phyloP scores from a whole-genome alignment of 1,140 invertebrate species.

The Limonius californicus region DNA sequence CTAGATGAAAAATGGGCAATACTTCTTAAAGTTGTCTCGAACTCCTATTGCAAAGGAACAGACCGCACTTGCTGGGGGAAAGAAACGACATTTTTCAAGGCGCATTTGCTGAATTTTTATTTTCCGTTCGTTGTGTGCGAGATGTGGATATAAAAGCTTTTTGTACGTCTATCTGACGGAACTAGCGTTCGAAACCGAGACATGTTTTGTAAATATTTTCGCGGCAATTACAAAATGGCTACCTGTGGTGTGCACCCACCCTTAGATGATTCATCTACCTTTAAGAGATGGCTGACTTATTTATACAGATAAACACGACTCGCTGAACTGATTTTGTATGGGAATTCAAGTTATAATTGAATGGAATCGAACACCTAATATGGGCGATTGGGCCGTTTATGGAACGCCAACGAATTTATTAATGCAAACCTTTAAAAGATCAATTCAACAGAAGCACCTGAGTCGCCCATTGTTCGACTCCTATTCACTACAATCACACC shows the following conservation, averaged over 20 bases:
- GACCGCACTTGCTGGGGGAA: not conserved
- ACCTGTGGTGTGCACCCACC: no score
- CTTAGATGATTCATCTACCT: not conserved
- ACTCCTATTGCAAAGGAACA: not conserved
- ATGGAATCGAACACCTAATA: conserved; percentile 2
- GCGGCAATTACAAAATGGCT: no score
- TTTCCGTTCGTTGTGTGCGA: not conserved
- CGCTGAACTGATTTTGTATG: not conserved
- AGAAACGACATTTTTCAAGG: not conserved
- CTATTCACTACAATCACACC: not conserved
- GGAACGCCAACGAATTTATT: conserved; percentile 1
- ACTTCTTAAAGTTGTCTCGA: not conserved
- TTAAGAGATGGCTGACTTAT: not conserved
- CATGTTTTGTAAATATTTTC: no score
- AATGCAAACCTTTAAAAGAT: not conserved
- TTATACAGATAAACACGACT: not conserved
- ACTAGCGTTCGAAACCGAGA: no score
- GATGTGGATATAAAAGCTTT: no score
- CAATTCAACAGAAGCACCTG: not conserved
- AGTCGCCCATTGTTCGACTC: not conserved
- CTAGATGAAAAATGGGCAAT: not conserved
- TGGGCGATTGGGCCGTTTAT: not conserved
- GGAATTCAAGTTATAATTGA: conserved; percentile 6
- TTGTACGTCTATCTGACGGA: no score
- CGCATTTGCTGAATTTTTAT: not conserved